Conservation (phyloP, 2,888 invertebrate genomes). For the Phytoseiulus persimilis region DNA sequence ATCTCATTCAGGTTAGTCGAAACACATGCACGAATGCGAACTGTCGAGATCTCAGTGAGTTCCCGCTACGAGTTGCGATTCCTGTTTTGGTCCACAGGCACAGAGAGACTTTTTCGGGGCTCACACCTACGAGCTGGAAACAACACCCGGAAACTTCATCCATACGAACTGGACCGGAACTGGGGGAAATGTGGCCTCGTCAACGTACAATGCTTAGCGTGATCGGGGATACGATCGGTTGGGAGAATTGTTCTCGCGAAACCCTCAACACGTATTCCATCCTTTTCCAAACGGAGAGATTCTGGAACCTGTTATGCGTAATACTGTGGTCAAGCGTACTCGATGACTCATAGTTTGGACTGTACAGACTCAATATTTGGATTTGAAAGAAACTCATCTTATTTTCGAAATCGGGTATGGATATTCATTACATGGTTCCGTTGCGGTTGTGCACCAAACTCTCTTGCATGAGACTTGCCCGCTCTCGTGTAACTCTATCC, state of each 20-base stretch:
- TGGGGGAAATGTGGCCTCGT: slow-evolving; percentile 89
- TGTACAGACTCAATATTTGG: too few species aligned
- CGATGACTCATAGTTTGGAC: too few species aligned
- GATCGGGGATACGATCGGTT: not conserved
- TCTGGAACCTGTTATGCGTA: too few species aligned
- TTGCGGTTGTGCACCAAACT: too few species aligned
- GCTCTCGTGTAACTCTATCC: too few species aligned
- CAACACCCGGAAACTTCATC: slow-evolving; percentile 73
- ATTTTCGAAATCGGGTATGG: too few species aligned
- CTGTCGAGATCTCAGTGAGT: too few species aligned
- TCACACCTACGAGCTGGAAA: slow-evolving; percentile 87
- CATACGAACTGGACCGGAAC: slow-evolving; percentile 99
- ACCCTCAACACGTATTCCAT: not conserved
- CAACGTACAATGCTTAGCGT: slow-evolving; percentile 68
- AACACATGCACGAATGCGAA: too few species aligned
- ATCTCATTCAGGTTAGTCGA: slow-evolving; percentile 69
- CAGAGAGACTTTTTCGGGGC: slow-evolving; percentile 98
- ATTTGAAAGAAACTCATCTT: too few species aligned
- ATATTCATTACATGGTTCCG: too few species aligned
- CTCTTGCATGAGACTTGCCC: too few species aligned
- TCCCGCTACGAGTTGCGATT: not conserved
- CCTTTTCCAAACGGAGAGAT: not conserved
- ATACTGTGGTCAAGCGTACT: too few species aligned
- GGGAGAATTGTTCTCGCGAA: not conserved
- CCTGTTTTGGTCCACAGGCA: slow-evolving; percentile 57